Conservation (phyloP, 2,888 invertebrate genomes). For the Caenorhabditis sp. region DNA sequence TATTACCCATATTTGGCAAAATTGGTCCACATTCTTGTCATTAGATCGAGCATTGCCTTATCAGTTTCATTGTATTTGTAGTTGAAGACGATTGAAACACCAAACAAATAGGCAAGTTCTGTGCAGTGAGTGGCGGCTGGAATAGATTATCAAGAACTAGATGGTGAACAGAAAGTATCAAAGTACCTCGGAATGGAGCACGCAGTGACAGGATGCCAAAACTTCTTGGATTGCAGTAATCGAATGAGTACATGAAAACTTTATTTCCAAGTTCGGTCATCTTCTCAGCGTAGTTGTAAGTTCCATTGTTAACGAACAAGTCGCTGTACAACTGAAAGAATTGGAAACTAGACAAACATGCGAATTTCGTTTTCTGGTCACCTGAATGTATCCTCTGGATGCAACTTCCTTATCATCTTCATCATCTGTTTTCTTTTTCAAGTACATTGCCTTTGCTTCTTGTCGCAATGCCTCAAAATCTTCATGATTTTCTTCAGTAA, state of each 20-base stretch:
- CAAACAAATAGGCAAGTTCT: slow-evolving; percentile 79
- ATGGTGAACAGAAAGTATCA: not conserved
- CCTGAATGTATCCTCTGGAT: slow-evolving; percentile 76
- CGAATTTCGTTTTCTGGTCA: too few relatives aligned
- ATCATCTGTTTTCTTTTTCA: slow-evolving; percentile 67
- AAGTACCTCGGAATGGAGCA: slow-evolving; percentile 76
- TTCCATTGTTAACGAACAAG: slow-evolving; percentile 74
- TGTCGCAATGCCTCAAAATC: slow-evolving; percentile 70
- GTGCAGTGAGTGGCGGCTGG: slow-evolving; percentile 76
- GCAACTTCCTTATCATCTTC: slow-evolving; percentile 69
- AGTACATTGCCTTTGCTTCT: slow-evolving; percentile 74
- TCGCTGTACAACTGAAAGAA: slow-evolving; percentile 75
- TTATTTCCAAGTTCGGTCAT: slow-evolving; percentile 72
- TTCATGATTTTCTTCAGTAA: slow-evolving; percentile 72
- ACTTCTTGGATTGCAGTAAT: slow-evolving; percentile 76
- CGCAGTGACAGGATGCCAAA: slow-evolving; percentile 72
- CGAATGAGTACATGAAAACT: slow-evolving; percentile 75
- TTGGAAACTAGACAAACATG: not conserved
- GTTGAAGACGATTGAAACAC: slow-evolving; percentile 76
- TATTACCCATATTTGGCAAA: slow-evolving; percentile 81
- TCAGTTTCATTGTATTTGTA: slow-evolving; percentile 75
- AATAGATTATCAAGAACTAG: slow-evolving; percentile 7
- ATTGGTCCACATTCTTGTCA: slow-evolving; percentile 79
- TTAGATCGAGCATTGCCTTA: slow-evolving; percentile 73
- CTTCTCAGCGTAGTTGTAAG: slow-evolving; percentile 68